Evolutionary conservation across 2,888 invertebrate genomes (phyloP), one percentile per base, ranked within the genome.

Genomic region (Acronicta psi): DNA sequence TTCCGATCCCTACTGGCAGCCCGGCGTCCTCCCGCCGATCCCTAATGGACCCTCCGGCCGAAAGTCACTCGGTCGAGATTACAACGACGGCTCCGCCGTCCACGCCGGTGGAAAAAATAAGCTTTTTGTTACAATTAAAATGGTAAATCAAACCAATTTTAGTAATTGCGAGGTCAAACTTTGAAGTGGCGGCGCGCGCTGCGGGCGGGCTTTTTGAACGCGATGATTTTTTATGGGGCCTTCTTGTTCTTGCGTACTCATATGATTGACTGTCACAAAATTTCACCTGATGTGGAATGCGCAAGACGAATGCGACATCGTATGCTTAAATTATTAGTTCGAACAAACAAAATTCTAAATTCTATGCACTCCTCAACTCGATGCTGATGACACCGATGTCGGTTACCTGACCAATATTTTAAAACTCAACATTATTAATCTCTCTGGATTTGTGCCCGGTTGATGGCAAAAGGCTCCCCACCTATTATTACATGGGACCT

Each of bases 111-210:
- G 87, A 90, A 92, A 93, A 93, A 93, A 92, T 91, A 93, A 91
- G 92, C 92, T 93, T 94, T 93, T 93, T 93, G 92, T 93, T 92
- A 93, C 93, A 93, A 93, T 93, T 93, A 92, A 93, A 93, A 93
- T 93, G 92, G 91, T 93, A 93, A 93, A 93, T 94, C 93, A 93
- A 93, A 94, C 93, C 92, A 94, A 92, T 93, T 94, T 92, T 91
- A 91, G 92, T 93, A 93, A 93, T 93, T 93, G 93, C 92, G 91
- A 88, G 91, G 90, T 91, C 91, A 92, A 91, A 92, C 90, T 92
- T 92, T 90, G 84, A 85, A 93, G 89, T 87, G 87, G 80, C 79
- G 84, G 86, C 84, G 84, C 84, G 85, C 87, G 82, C 78, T 80
- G 80, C 82, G 73, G 82, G 80, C 81, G 82, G 81, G 79, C 80